Evolutionary conservation across 1,140 invertebrate genomes (phyloP).

Genomic region (Druon quercuslanigerum): DNA sequence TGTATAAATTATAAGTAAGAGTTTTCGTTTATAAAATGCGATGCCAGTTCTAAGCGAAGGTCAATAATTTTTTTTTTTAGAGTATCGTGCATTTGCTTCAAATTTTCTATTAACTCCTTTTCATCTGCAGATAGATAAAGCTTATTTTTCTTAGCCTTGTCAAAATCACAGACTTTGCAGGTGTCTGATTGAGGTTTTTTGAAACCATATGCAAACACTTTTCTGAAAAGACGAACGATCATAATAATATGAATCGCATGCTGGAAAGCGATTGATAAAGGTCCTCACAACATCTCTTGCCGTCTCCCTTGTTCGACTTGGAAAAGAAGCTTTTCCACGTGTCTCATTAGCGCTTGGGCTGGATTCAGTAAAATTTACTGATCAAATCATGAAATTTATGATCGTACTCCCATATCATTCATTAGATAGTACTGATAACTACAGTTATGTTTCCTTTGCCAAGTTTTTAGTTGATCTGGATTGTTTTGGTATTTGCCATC

Average conservation of each 20-base stretch:
- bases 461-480: neutral
- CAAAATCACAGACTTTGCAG: slow-evolving; percentile 32
- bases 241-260: too few relatives aligned
- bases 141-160: neutral
- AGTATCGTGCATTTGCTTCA: slow-evolving; percentile 5
- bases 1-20: slow-evolving; percentile 39
- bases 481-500: neutral
- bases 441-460: neutral
- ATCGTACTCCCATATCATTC: neutral
- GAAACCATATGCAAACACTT: slow-evolving; percentile 35
- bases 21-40: slow-evolving; percentile 38
- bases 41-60: slow-evolving; percentile 22
- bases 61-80: slow-evolving; percentile 15
- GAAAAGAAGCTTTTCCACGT: too few relatives aligned
- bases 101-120: too few relatives aligned
- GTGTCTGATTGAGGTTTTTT: slow-evolving; percentile 25
- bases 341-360: too few relatives aligned
- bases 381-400: neutral
- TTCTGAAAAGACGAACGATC: slow-evolving; percentile 27
- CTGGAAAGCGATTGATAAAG: too few relatives aligned
- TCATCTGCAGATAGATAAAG: neutral
- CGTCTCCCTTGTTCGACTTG: too few relatives aligned
- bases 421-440: neutral
- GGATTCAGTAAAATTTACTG: slow-evolving; percentile 1
- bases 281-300: too few relatives aligned